phyloP scores from a whole-genome alignment of 1,140 invertebrate species.

The Musca domestica region DNA sequence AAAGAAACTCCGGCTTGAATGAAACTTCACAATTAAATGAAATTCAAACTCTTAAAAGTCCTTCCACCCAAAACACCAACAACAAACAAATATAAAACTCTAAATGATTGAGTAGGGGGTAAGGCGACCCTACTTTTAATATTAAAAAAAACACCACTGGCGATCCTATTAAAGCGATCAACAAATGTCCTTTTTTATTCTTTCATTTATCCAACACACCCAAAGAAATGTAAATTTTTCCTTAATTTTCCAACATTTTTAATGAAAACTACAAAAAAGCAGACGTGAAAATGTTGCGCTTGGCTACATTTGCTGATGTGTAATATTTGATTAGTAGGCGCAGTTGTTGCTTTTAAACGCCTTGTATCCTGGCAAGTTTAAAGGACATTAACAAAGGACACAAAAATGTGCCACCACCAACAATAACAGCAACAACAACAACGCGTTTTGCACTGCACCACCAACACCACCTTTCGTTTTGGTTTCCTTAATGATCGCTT shows the following conservation, averaged over 20 bases:
- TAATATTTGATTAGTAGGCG: too few relatives aligned
- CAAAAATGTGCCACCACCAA: neutral
- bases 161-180: conserved; percentile 10
- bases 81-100: neutral
- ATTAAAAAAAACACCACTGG: neutral
- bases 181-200: conserved; percentile 1
- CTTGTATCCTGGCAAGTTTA: neutral
- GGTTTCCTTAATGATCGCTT: conserved; percentile 18
- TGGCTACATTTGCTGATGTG: neutral
- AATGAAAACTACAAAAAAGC: neutral
- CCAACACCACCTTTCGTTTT: conserved; percentile 17
- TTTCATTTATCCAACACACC: neutral
- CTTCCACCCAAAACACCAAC: neutral
- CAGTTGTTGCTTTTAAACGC: neutral
- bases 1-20: neutral
- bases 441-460: neutral
- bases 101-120: neutral
- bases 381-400: conserved; percentile 10
- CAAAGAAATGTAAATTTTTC: conserved; percentile 8
- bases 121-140: neutral
- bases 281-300: conserved; percentile 16
- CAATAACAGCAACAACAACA: neutral
- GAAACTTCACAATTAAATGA: conserved; percentile 8
- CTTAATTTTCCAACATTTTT: conserved; percentile 7
- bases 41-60: neutral